phyloP scores from a whole-genome alignment of 2,797 vertebrate species.

The Pipistrellus pipistrellus region DNA sequence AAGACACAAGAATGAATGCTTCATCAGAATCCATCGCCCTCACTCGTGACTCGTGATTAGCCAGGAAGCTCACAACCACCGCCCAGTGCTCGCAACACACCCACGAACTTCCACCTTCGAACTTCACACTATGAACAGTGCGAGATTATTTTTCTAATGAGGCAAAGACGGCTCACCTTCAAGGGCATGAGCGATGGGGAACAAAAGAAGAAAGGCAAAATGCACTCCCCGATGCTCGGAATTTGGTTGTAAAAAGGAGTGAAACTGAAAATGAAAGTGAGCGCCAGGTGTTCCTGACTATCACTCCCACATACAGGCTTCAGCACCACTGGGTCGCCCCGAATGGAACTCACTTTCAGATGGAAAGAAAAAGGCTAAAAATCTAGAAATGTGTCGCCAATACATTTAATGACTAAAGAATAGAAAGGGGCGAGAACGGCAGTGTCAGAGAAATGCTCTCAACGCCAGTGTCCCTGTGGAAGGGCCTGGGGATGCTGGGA shows the following conservation, averaged over 20 bases:
- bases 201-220: neutral
- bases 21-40: accelerated
- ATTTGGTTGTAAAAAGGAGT: neutral
- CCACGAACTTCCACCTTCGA: no score
- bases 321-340: neutral
- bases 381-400: neutral
- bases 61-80: accelerated
- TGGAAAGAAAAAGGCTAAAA: neutral
- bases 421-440: neutral
- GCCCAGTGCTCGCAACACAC: accelerated
- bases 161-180: neutral
- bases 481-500: accelerated
- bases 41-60: accelerated
- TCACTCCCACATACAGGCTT: accelerated
- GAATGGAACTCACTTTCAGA: accelerated
- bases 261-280: neutral
- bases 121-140: accelerated
- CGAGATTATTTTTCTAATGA: neutral
- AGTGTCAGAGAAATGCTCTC: neutral
- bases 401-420: neutral
- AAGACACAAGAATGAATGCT: accelerated
- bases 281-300: no score
- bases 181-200: neutral
- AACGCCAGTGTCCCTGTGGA: accelerated
- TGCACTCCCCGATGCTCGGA: accelerated